These are phyloP conservation scores for Melipona beecheii DNA, from an alignment of 2,888 invertebrate species.

Conservation along the genomic window DNA sequence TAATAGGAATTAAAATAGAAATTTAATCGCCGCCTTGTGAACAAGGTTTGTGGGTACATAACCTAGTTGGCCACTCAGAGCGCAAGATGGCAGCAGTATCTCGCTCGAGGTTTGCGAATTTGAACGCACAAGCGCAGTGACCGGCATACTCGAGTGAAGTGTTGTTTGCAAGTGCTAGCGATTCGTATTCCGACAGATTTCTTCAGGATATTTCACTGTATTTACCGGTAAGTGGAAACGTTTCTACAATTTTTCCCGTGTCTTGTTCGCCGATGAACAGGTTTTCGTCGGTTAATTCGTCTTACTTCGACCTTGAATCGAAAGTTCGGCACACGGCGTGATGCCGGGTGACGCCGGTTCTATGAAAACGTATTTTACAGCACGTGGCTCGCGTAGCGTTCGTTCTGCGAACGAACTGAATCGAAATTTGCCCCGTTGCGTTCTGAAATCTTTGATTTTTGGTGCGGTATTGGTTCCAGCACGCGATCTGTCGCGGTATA, in stretches of 20 bases:
- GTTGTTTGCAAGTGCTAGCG: slow-evolving; percentile 70
- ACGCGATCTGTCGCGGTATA: neutral
- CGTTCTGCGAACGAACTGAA: slow-evolving; percentile 3
- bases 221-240: slow-evolving; percentile 60
- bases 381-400: slow-evolving; percentile 53
- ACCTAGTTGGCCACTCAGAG: neutral
- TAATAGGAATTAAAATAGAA: slow-evolving; percentile 18
- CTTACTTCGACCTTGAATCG: slow-evolving; percentile 41
- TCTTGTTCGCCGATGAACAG: neutral
- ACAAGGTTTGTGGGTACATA: slow-evolving; percentile 7
- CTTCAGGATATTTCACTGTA: slow-evolving; percentile 62
- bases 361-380: slow-evolving; percentile 49
- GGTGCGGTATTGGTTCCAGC: neutral
- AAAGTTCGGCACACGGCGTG: slow-evolving; percentile 39
- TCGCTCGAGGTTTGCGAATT: slow-evolving; percentile 41
- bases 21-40: slow-evolving; percentile 16
- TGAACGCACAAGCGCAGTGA: slow-evolving; percentile 69
- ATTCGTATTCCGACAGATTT: slow-evolving; percentile 62
- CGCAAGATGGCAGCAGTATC: slow-evolving; percentile 57
- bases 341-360: slow-evolving; percentile 63
- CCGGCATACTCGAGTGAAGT: slow-evolving; percentile 74
- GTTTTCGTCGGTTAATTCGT: neutral
- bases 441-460: neutral
- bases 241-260: neutral
- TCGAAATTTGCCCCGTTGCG: neutral